A percentile compares a stretch with the other conserved stretches of the same genome.
phyloP scores from a whole-genome alignment of 2,888 invertebrate species.

The Tineola bisselliella region DNA sequence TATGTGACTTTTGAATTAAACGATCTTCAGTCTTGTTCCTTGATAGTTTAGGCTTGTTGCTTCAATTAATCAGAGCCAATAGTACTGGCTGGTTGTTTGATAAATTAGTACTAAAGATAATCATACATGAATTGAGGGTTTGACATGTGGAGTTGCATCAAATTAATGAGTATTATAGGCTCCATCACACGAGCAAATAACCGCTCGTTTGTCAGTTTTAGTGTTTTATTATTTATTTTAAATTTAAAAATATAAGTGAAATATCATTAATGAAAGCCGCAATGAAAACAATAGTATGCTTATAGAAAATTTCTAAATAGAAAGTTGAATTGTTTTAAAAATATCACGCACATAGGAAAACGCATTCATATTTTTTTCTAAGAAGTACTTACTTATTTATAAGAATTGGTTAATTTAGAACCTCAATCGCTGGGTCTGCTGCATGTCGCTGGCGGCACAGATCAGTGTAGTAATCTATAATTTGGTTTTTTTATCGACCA shows the following conservation, averaged over 20 bases:
- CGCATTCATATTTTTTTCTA: too few relatives aligned
- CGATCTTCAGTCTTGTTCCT: background rate
- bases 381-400: too few relatives aligned
- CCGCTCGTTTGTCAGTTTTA: conserved; percentile 54
- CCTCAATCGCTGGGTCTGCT: background rate
- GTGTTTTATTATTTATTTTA: too few relatives aligned
- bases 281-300: too few relatives aligned
- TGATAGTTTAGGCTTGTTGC: background rate
- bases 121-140: conserved; percentile 53
- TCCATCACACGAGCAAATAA: conserved; percentile 27
- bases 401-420: background rate
- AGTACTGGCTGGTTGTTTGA: conserved; percentile 22
- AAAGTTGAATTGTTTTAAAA: too few relatives aligned
- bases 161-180: conserved; percentile 65
- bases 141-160: conserved; percentile 54
- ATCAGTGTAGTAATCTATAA: conserved; percentile 27
- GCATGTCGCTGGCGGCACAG: conserved; percentile 28
- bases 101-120: conserved; percentile 61
- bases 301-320: too few relatives aligned
- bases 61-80: background rate
- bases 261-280: too few relatives aligned
- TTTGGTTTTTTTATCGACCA: background rate
- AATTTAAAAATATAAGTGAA: too few relatives aligned
- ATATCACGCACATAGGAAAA: too few relatives aligned
- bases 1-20: background rate